Percentiles rank a stretch among this genome's conserved stretches.
These are phyloP conservation scores for Cromileptes altivelis DNA, from an alignment of 2,113 vertebrate species.

Conservation along the genomic window DNA sequence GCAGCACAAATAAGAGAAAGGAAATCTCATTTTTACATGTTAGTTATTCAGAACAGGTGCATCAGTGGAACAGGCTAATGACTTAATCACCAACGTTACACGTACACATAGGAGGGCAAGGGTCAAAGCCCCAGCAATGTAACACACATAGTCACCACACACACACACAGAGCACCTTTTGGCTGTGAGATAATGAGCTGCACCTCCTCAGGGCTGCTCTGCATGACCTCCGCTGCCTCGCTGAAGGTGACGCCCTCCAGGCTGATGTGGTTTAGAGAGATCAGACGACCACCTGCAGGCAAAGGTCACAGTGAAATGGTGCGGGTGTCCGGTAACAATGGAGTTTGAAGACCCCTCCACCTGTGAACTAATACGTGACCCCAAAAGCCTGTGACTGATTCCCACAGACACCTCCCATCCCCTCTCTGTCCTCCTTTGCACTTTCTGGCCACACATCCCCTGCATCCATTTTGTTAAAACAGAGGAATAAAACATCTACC, in stretches of 20 bases:
- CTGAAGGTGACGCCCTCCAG: constrained; percentile 91
- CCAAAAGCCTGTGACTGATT: not conserved
- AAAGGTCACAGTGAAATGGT: constrained; percentile 63
- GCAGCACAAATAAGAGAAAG: not conserved
- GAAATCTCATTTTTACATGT: not conserved
- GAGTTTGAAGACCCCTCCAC: not conserved
- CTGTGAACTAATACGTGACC: constrained; percentile 4
- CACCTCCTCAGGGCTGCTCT: constrained; percentile 89
- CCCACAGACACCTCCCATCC: not conserved
- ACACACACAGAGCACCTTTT: constrained; percentile 84
- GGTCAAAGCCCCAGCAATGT: not conserved
- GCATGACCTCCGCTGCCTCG: constrained; percentile 90
- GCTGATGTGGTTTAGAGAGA: constrained; percentile 92
- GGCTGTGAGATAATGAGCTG: constrained; percentile 92
- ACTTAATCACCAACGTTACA: not conserved
- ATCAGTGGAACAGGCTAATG: not conserved
- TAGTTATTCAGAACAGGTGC: not conserved
- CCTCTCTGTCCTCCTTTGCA: constrained; percentile 8
- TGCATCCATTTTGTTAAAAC: not conserved
- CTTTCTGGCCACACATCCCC: not conserved
- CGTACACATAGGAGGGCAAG: constrained; percentile 19
- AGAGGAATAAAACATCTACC: not conserved
- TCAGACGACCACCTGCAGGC: constrained; percentile 88
- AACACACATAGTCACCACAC: constrained; percentile 24
- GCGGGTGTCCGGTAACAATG: constrained; percentile 31